Evolutionary conservation across 2,113 vertebrate genomes (phyloP).

Genomic region (Apeltes quadracus): DNA sequence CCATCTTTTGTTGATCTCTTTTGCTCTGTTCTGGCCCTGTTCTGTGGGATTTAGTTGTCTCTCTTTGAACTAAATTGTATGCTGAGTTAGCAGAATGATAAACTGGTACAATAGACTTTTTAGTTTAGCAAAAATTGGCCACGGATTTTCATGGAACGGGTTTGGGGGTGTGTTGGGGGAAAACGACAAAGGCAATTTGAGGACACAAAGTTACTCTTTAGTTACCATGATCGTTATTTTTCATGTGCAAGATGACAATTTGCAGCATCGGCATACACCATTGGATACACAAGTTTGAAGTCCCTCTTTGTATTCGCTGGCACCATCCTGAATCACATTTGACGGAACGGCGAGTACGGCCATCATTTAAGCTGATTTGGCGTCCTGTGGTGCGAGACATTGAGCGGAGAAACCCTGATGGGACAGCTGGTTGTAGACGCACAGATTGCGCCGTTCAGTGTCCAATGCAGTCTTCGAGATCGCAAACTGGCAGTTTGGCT

Average conservation of each 20-base stretch:
- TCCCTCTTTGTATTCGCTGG: conserved; percentile 35
- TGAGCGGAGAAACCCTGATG: conserved; percentile 60
- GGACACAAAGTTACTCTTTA: conserved; percentile 24
- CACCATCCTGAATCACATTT: conserved; percentile 30
- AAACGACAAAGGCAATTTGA: conserved; percentile 34
- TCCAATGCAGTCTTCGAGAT: conserved; percentile 42
- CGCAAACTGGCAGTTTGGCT: conserved; percentile 62
- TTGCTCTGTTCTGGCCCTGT: conserved; percentile 44
- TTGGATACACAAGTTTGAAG: conserved; percentile 8
- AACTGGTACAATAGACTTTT: conserved; percentile 42
- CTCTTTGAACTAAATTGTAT: conserved; percentile 58
- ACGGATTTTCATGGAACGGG: conserved; percentile 36
- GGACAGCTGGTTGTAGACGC: conserved; percentile 68
- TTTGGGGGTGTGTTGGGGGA: neutral
- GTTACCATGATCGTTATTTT: conserved; percentile 31
- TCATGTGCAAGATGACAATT: conserved; percentile 4
- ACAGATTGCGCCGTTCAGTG: conserved; percentile 28
- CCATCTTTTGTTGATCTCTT: conserved; percentile 49
- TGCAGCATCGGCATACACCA: neutral
- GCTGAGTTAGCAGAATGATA: conserved; percentile 41
- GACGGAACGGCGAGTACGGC: conserved; percentile 55
- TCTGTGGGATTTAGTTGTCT: conserved; percentile 52
- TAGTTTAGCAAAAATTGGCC: conserved; percentile 25
- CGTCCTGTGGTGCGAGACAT: conserved; percentile 71
- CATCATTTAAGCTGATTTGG: conserved; percentile 72